phyloP scores from a whole-genome alignment of 2,888 invertebrate species.

The Craniophora ligustri region DNA sequence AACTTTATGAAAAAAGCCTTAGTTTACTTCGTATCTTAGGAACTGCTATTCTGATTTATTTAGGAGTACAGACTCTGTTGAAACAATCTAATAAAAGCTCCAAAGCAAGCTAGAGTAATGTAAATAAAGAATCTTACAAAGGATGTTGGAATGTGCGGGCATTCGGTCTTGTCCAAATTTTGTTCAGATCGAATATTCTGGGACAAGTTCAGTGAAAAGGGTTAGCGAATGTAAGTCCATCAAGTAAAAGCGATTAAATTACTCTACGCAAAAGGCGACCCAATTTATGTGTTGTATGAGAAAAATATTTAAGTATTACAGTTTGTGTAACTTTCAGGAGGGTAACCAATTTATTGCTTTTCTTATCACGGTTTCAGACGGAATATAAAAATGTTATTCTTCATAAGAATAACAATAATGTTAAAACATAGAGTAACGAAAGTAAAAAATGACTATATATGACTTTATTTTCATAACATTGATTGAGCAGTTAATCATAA shows the following conservation, averaged over 20 bases:
- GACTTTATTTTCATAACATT: too few species aligned
- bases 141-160: slow-evolving; percentile 81
- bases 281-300: slow-evolving; percentile 60
- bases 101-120: slow-evolving; percentile 77
- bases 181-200: slow-evolving; percentile 83
- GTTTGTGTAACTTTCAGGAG: slow-evolving; percentile 58
- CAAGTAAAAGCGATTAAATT: slow-evolving; percentile 80
- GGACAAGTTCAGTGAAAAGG: slow-evolving; percentile 83
- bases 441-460: too few species aligned
- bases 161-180: slow-evolving; percentile 82
- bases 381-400: slow-evolving; percentile 3
- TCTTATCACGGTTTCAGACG: slow-evolving; percentile 39
- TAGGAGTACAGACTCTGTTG: slow-evolving; percentile 58
- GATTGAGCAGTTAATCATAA: slow-evolving; percentile 55
- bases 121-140: slow-evolving; percentile 82
- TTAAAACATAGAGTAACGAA: too few species aligned
- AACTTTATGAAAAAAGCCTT: slow-evolving; percentile 11
- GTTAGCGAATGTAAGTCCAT: slow-evolving; percentile 74
- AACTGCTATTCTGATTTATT: slow-evolving; percentile 32
- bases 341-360: slow-evolving; percentile 56
- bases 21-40: slow-evolving; percentile 25
- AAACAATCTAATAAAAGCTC: slow-evolving; percentile 81
- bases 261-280: slow-evolving; percentile 72
- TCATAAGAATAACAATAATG: too few species aligned
- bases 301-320: slow-evolving; percentile 53